These are phyloP conservation scores for Leptosomus discolor DNA, from an alignment of 2,113 vertebrate species.

Conservation along the genomic window DNA sequence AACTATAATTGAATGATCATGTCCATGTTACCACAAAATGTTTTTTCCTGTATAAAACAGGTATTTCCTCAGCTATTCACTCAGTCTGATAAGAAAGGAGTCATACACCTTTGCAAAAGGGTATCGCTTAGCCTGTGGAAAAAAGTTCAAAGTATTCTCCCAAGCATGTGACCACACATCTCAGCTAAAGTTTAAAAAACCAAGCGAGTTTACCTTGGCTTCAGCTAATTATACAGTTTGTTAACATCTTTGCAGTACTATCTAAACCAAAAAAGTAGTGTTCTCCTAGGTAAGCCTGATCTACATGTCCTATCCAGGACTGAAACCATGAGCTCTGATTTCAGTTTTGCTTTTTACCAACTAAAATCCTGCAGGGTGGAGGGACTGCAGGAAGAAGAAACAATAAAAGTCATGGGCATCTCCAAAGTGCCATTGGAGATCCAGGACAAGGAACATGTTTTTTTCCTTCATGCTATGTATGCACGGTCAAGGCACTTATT, in stretches of 20 bases:
- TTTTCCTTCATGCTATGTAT: not conserved
- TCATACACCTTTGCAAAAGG: not conserved
- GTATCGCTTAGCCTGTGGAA: not conserved
- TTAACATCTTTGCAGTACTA: not conserved
- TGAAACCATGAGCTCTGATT: not conserved
- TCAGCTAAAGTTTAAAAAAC: not conserved
- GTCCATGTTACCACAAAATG: not conserved
- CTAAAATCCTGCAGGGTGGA: not conserved
- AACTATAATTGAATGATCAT: not conserved
- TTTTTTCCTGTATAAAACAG: not conserved
- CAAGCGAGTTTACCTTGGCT: not conserved
- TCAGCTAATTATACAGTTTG: not conserved
- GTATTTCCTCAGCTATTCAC: not conserved
- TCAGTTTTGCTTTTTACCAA: not conserved
- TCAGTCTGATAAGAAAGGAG: not conserved
- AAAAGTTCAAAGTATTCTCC: not conserved
- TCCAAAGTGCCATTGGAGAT: not conserved
- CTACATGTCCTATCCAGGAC: not conserved
- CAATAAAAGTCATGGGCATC: fast-evolving
- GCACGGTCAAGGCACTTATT: not conserved
- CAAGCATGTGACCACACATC: not conserved
- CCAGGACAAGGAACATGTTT: not conserved
- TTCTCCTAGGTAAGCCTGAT: not conserved
- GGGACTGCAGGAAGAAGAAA: not conserved
- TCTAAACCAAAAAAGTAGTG: not conserved